These are phyloP conservation scores for Epicampocera succincta DNA, from an alignment of 2,888 invertebrate species.

Conservation along the genomic window DNA sequence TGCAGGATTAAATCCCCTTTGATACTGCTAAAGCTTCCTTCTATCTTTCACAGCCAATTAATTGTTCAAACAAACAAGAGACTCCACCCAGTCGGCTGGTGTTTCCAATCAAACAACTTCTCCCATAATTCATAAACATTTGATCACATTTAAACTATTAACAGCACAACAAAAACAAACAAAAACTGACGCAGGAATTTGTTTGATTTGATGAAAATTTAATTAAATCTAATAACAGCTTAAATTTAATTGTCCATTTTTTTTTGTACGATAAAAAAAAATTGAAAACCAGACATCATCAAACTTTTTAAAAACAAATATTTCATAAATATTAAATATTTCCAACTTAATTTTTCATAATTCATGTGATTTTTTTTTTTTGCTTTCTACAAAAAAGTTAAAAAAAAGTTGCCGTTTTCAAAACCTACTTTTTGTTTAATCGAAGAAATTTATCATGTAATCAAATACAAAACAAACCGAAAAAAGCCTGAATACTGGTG, in stretches of 20 bases:
- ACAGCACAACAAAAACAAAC: too few relatives aligned
- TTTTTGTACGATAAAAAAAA: too few relatives aligned
- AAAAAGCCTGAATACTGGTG: slow-evolving; percentile 9
- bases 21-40: neutral
- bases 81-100: neutral
- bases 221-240: slow-evolving; percentile 29
- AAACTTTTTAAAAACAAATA: too few relatives aligned
- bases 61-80: neutral
- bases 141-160: neutral
- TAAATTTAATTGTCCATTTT: slow-evolving; percentile 14
- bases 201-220: slow-evolving; percentile 24
- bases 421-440: slow-evolving; percentile 45
- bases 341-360: neutral
- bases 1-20: neutral
- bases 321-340: neutral
- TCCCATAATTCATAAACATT: neutral
- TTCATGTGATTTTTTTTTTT: neutral
- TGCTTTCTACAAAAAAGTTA: neutral
- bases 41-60: neutral
- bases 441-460: slow-evolving; percentile 53
- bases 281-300: neutral
- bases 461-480: slow-evolving; percentile 26
- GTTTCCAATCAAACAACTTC: neutral
- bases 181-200: slow-evolving; percentile 2
- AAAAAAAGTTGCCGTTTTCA: neutral